Evolutionary conservation across 2,797 vertebrate species (phyloP).

Genomic region (Onychomys leucogaster): DNA sequence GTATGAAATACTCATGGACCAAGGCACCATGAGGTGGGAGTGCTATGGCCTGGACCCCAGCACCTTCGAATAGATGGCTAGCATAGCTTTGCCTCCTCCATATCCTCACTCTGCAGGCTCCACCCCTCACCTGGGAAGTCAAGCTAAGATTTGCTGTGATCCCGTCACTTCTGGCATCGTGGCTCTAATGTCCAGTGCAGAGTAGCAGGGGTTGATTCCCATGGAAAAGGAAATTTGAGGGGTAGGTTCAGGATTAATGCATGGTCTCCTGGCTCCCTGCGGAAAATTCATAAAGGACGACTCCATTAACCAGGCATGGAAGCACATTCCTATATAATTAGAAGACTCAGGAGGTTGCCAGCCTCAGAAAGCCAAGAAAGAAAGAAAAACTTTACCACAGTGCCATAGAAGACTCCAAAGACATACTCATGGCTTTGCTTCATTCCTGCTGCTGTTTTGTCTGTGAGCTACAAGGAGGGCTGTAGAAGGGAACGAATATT

Average conservation of each 20-base stretch:
- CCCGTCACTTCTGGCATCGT: neutral
- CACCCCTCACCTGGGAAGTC: neutral
- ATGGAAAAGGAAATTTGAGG: neutral
- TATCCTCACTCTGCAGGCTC: neutral
- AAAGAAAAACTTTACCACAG: neutral
- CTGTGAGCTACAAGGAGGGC: neutral
- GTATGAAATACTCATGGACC: neutral
- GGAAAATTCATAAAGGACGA: slow-evolving; percentile 32
- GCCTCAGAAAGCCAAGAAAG: neutral
- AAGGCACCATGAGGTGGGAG: neutral
- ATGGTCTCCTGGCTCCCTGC: neutral
- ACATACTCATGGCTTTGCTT: slow-evolving; percentile 19
- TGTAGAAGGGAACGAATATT: neutral
- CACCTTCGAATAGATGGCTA: neutral
- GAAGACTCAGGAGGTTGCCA: neutral
- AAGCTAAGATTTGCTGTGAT: neutral
- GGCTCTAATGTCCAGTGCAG: neutral
- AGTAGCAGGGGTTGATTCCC: neutral
- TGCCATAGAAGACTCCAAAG: neutral
- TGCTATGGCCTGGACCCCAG: neutral
- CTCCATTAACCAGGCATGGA: neutral
- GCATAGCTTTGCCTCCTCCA: neutral
- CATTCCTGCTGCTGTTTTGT: neutral
- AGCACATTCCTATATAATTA: neutral
- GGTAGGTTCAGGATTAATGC: neutral